Percentiles rank a stretch among this genome's conserved stretches.
Conservation (phyloP, 2,113 vertebrate species). For the Nothobranchius furzeri region DNA sequence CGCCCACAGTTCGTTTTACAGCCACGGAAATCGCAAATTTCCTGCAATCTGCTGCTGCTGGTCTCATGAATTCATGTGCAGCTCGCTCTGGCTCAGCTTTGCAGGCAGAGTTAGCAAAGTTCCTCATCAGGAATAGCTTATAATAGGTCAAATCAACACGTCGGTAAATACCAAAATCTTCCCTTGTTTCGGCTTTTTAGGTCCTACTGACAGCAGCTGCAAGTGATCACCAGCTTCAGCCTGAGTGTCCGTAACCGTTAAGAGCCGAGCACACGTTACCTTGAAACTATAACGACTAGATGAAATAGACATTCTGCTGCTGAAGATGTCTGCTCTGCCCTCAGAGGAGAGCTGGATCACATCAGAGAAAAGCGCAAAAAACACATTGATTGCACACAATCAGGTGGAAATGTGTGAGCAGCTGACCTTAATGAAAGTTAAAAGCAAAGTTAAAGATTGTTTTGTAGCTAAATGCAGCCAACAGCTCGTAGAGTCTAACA, state of each 20-base stretch:
- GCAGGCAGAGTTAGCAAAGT: conserved; percentile 4
- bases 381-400: conserved; percentile 22
- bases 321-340: background rate
- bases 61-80: conserved; percentile 41
- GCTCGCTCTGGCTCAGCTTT: conserved; percentile 7
- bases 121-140: too few relatives aligned
- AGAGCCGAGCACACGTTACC: too few relatives aligned
- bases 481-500: background rate
- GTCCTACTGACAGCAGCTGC: too few relatives aligned
- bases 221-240: too few relatives aligned
- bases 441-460: conserved; percentile 17
- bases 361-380: conserved; percentile 30
- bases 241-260: too few relatives aligned
- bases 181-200: too few relatives aligned
- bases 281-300: too few relatives aligned
- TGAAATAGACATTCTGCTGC: too few relatives aligned
- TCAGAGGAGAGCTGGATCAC: conserved; percentile 1
- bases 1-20: conserved; percentile 26
- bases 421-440: conserved; percentile 40
- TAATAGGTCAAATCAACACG: too few relatives aligned
- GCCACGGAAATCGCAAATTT: conserved; percentile 31
- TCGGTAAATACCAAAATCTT: too few relatives aligned
- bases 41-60: conserved; percentile 26
- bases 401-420: conserved; percentile 2
- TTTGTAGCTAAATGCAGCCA: background rate